phyloP scores from a whole-genome alignment of 2,113 vertebrate genomes.

The Cyanistes caeruleus region DNA sequence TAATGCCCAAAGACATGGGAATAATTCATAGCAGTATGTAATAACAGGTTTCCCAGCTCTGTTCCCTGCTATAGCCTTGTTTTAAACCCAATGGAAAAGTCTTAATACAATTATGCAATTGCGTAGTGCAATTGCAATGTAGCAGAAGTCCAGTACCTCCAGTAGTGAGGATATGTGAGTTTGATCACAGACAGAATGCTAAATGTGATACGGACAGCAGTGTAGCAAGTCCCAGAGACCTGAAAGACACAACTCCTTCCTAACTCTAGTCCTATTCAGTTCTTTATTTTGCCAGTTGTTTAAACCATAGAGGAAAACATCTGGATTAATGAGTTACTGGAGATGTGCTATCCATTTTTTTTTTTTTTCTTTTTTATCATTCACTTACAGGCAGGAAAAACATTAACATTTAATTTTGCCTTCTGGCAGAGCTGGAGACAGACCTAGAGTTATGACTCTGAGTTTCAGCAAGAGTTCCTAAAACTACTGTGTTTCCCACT shows the following conservation, averaged over 20 bases:
- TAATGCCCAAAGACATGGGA: neutral
- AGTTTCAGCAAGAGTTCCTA: neutral
- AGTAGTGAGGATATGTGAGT: neutral
- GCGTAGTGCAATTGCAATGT: accelerated
- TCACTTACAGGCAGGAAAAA: neutral
- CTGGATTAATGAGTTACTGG: neutral
- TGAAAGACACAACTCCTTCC: neutral
- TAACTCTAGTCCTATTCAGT: neutral
- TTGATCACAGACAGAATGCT: neutral
- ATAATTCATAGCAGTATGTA: neutral
- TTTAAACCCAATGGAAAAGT: neutral
- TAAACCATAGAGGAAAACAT: neutral
- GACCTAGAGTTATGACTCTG: neutral
- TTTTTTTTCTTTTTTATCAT: too few relatives aligned
- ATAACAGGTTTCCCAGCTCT: neutral
- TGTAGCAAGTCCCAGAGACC: neutral
- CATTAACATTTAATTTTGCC: neutral
- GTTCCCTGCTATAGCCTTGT: neutral
- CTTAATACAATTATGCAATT: too few relatives aligned
- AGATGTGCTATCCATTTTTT: accelerated
- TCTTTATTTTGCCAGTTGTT: neutral
- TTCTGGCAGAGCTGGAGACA: neutral
- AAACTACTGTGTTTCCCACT: accelerated
- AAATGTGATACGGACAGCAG: neutral
- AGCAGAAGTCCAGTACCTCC: neutral